Percentiles rank a stretch among this genome's conserved stretches.
These are phyloP conservation scores for Oncorhynchus kisutch DNA, from an alignment of 2,113 vertebrate species.

Conservation along the genomic window DNA sequence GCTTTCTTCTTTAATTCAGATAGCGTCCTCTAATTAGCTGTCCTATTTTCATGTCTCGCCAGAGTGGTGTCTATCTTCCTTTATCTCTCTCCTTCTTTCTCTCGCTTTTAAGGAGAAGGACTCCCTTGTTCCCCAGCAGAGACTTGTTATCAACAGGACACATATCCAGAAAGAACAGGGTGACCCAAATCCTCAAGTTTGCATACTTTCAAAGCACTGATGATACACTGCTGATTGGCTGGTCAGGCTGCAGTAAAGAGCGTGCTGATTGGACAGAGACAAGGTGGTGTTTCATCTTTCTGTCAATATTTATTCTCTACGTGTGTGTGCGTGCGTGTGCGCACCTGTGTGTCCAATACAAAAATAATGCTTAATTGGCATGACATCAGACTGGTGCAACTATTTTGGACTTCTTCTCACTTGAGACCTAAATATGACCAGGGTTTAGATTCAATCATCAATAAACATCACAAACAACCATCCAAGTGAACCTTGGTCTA, in stretches of 20 bases:
- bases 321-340: background rate
- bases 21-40: slow-evolving; percentile 26
- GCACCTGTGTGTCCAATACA: background rate
- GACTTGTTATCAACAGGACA: slow-evolving; percentile 6
- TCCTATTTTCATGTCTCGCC: slow-evolving; percentile 24
- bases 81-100: no score
- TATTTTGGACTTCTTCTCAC: background rate
- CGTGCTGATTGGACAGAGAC: background rate
- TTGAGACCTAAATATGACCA: background rate
- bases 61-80: background rate
- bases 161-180: background rate
- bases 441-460: background rate
- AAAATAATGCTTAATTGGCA: background rate
- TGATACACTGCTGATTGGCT: background rate
- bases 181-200: slow-evolving; percentile 14
- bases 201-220: background rate
- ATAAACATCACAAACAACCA: background rate
- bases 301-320: background rate
- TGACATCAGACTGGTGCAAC: background rate
- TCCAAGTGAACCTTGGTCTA: background rate
- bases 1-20: slow-evolving; percentile 25
- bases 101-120: background rate
- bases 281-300: background rate
- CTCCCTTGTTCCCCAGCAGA: background rate
- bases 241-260: background rate